A percentile compares a stretch with the other conserved stretches of the same genome.
phyloP scores from a whole-genome alignment of 1,140 invertebrate genomes.

The Drosophila sp. region DNA sequence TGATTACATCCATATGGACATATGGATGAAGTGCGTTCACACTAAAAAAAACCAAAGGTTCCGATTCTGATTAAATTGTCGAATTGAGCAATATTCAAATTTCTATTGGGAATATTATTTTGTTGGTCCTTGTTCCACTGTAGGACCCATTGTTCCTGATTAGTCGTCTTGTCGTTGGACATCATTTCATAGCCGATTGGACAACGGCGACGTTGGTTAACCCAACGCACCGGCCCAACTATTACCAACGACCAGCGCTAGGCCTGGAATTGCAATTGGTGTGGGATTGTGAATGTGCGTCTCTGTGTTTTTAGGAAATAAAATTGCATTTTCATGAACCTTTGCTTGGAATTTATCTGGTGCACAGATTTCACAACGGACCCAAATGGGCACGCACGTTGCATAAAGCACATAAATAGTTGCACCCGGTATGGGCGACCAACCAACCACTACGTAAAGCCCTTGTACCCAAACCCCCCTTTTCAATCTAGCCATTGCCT shows the following conservation, averaged over 20 bases:
- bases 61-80: no score
- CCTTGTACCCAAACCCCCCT: conserved; percentile 14
- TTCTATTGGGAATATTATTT: no score
- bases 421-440: conserved; percentile 44
- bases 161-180: conserved; percentile 63
- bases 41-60: no score
- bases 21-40: no score
- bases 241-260: conserved; percentile 17
- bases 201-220: conserved; percentile 64
- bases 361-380: conserved; percentile 70
- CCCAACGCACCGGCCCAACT: conserved; percentile 19
- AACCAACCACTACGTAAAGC: background rate
- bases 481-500: conserved; percentile 46
- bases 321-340: conserved; percentile 82
- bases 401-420: conserved; percentile 79
- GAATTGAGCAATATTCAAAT: no score
- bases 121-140: conserved; percentile 24
- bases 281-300: conserved; percentile 48
- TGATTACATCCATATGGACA: no score
- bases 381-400: conserved; percentile 71
- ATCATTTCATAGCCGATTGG: conserved; percentile 78
- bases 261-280: conserved; percentile 24
- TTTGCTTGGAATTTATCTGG: conserved; percentile 74
- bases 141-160: conserved; percentile 49
- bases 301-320: conserved; percentile 79